Conservation (phyloP, 2,888 invertebrate genomes). For the Rotaria macrura region DNA sequence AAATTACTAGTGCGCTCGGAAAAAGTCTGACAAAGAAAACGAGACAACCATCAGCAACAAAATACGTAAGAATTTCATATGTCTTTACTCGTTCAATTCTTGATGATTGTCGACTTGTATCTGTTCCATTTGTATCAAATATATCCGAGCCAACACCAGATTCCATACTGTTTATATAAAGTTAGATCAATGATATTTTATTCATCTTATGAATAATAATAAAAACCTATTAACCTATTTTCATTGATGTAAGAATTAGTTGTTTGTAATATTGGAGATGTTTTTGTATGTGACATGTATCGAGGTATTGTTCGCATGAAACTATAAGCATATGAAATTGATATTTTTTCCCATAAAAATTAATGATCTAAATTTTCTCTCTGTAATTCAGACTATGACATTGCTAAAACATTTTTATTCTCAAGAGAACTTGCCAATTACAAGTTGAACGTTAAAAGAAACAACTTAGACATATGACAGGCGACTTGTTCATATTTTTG, state of each 20-base stretch:
- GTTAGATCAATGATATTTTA: no score
- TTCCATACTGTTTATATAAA: neutral
- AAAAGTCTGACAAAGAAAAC: neutral
- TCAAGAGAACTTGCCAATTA: no score
- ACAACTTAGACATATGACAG: no score
- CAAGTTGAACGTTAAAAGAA: no score
- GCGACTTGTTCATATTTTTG: no score
- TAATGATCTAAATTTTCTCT: no score
- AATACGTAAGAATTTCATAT: no score
- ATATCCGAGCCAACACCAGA: neutral
- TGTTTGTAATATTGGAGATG: neutral
- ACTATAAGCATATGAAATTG: neutral
- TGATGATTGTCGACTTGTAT: neutral
- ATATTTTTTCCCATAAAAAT: no score
- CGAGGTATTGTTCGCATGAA: neutral
- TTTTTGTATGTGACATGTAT: neutral
- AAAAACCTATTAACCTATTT: neutral
- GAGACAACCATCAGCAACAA: no score
- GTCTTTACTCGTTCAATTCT: neutral
- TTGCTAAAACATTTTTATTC: no score
- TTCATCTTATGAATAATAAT: no score
- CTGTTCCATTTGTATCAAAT: neutral
- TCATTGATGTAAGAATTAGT: neutral
- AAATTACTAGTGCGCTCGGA: neutral
- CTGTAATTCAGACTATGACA: no score